Conservation (phyloP, 2,888 invertebrate genomes). For the Pseudanteris insignis region DNA sequence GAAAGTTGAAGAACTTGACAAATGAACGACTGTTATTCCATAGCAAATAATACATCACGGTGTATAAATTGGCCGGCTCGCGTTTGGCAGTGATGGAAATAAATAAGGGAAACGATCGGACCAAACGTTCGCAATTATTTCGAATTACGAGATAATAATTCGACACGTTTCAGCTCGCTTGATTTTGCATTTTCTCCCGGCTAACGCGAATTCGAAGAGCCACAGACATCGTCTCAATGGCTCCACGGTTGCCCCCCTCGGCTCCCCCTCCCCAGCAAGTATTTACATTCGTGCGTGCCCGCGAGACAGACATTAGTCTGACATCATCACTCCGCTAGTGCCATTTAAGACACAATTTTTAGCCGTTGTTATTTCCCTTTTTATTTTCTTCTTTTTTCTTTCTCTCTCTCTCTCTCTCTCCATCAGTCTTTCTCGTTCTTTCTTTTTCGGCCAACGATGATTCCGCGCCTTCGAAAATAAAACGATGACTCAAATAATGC, state of each 20-base stretch:
- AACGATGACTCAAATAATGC: conserved; percentile 29
- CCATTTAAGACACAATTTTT: conserved; percentile 33
- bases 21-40: too few species aligned
- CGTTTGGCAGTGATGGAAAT: not conserved
- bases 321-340: conserved; percentile 33
- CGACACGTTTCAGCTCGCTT: conserved; percentile 14
- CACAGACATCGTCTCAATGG: conserved; percentile 9
- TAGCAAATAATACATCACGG: too few species aligned
- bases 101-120: too few species aligned
- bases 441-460: conserved; percentile 10
- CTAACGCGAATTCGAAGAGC: too few species aligned
- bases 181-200: conserved; percentile 13
- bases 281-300: conserved; percentile 26
- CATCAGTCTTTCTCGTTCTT: too few species aligned
- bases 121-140: conserved; percentile 6
- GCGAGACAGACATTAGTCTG: conserved; percentile 25
- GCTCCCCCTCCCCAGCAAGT: conserved; percentile 10
- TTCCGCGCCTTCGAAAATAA: conserved; percentile 35
- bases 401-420: too few species aligned
- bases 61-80: not conserved
- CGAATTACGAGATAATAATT: conserved; percentile 8
- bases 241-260: too few species aligned
- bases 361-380: conserved; percentile 15
- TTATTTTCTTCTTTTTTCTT: too few species aligned
- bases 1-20: too few species aligned